phyloP scores from a whole-genome alignment of 2,888 invertebrate genomes.

The Sarcophaga carnaria region DNA sequence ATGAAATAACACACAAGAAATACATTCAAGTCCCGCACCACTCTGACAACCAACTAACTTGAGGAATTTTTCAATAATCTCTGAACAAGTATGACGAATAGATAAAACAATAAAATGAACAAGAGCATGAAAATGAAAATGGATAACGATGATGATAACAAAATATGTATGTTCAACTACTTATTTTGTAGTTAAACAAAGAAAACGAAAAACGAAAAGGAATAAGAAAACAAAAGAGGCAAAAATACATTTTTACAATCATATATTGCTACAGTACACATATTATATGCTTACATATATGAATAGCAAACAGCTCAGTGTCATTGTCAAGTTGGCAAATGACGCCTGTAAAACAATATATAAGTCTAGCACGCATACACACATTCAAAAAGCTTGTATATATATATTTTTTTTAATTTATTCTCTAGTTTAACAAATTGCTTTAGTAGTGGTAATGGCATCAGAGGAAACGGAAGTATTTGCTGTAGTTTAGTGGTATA shows the following conservation, averaged over 20 bases:
- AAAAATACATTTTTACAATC: no score
- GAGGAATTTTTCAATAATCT: constrained; percentile 50
- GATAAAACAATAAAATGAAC: constrained; percentile 6
- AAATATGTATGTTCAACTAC: neutral
- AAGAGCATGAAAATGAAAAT: constrained; percentile 20
- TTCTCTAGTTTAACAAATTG: no score
- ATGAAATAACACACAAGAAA: neutral
- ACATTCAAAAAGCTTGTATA: neutral
- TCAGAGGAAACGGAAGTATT: constrained; percentile 48
- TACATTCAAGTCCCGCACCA: neutral
- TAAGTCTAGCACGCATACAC: constrained; percentile 17
- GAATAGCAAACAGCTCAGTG: constrained; percentile 43
- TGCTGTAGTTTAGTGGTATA: constrained; percentile 22
- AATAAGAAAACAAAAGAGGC: neutral
- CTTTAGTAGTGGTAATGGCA: neutral
- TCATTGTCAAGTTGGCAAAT: constrained; percentile 59
- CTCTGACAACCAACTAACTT: neutral
- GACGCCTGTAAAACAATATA: constrained; percentile 43
- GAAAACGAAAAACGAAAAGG: neutral
- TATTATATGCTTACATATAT: neutral
- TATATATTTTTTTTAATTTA: no score
- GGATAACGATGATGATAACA: constrained; percentile 4
- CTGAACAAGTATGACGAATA: neutral
- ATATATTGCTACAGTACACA: neutral
- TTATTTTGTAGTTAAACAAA: constrained; percentile 24